Percentiles rank a stretch among this genome's conserved stretches.
Conservation (phyloP, 2,888 invertebrate genomes). For the Rhingia campestris region DNA sequence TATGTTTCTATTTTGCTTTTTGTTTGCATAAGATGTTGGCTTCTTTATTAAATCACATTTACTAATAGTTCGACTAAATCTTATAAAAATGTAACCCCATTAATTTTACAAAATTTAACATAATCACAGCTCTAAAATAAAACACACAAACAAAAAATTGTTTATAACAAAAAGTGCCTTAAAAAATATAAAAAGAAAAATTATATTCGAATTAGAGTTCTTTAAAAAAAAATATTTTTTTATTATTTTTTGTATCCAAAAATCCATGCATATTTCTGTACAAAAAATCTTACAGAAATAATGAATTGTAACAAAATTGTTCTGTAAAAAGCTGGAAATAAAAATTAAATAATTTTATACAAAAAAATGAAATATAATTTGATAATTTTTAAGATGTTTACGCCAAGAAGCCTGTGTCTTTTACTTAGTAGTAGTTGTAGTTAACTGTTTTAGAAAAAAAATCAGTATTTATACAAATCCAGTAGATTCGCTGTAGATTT, state of each 20-base stretch:
- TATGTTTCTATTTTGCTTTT: slow-evolving; percentile 39
- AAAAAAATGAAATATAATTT: slow-evolving; percentile 47
- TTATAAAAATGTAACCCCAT: slow-evolving; percentile 10
- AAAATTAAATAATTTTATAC: slow-evolving; percentile 22
- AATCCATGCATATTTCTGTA: slow-evolving; percentile 56
- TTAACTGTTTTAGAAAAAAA: slow-evolving; percentile 66
- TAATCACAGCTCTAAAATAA: slow-evolving; percentile 31
- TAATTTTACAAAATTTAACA: slow-evolving; percentile 24
- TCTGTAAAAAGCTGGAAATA: slow-evolving; percentile 74
- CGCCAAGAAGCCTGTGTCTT: slow-evolving; percentile 75
- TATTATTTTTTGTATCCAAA: slow-evolving; percentile 24
- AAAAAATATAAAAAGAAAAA: slow-evolving; percentile 22
- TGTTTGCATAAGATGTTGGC: slow-evolving; percentile 72
- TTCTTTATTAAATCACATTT: slow-evolving; percentile 64
- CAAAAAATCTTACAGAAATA: slow-evolving; percentile 14
- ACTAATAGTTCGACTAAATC: not conserved
- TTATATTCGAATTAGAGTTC: slow-evolving; percentile 26
- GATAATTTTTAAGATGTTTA: slow-evolving; percentile 70
- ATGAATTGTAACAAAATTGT: slow-evolving; percentile 41
- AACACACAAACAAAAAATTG: slow-evolving; percentile 25
- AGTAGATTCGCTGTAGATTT: slow-evolving; percentile 66
- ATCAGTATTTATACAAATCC: slow-evolving; percentile 58
- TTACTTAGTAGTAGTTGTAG: slow-evolving; percentile 77
- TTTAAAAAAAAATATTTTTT: not conserved
- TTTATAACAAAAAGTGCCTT: slow-evolving; percentile 68